Base-by-base conservation (phyloP, 2,888 invertebrate genomes). In the Aphidoletes aphidimyza region DNA sequence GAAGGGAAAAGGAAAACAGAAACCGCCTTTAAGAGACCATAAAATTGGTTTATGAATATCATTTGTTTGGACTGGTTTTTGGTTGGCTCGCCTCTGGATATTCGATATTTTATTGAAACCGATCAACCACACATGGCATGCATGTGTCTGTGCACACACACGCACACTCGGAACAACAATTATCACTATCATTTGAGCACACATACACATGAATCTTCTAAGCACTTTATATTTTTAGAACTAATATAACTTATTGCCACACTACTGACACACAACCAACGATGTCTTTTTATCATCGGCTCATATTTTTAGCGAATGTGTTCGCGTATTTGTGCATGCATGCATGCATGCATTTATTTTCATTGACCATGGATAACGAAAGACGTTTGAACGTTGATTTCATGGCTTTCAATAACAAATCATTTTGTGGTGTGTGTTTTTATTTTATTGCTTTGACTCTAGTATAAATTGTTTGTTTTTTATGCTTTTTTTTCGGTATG, bases 31-130 rank as follows among this genome's bases (percentile, higher is more conserved):
- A 17, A 26, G 1, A 54, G 54, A 14, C 22, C 5, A 26, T 22
- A 69, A 69, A 69, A 30, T 30, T 69, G 0, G 34, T 2, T 54
- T 54, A 22, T 54, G 54, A n/a, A 54, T 22, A n/a, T 22, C n/a
- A 22, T 54, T 54, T 54, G 22, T 47, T 0, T 22, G 34, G 34
- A 30, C 69, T 30, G 34, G 34, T 69, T 69, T n/a, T 69, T 5
- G 54, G 69, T 26, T 42, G 42, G 42, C 42, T 42, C 42, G 54
- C 54, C 69, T 69, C 69, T 69, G 69, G 69, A 69, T 30, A 69
- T 69, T 54, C 54, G 54, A 54, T 54, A 54, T 54, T 22, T 54
- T 2, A 54, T 54, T n/a, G 54, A 54, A 54, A 26, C 6, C 54
- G 26, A 69, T 69, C 69, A 54, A 54, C 9, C 0, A 14, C 22